phyloP scores from a whole-genome alignment of 2,113 vertebrate genomes.

The Nycticorax nycticorax region DNA sequence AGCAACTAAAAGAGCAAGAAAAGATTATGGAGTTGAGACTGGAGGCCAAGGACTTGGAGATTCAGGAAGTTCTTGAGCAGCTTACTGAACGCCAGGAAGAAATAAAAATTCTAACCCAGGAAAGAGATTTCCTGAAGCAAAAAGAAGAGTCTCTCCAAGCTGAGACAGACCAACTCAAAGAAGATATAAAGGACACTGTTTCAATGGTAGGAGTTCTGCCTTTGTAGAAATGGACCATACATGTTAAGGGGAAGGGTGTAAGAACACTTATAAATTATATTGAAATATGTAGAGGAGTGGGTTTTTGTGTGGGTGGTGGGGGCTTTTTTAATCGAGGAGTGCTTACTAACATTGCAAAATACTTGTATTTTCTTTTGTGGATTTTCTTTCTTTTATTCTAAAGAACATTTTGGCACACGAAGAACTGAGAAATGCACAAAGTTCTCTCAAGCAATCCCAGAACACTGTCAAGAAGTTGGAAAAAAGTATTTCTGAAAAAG shows the following conservation, averaged over 20 bases:
- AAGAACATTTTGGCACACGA: constrained; percentile 75
- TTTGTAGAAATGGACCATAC: neutral
- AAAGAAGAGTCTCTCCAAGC: constrained; percentile 49
- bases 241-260: neutral
- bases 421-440: constrained; percentile 62
- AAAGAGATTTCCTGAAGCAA: constrained; percentile 62
- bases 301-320: neutral
- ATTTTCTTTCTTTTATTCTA: neutral
- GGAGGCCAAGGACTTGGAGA: constrained; percentile 36
- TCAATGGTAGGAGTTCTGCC: constrained; percentile 57
- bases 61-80: constrained; percentile 16
- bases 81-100: constrained; percentile 40
- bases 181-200: constrained; percentile 72
- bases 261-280: neutral
- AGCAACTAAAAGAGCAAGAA: constrained; percentile 59
- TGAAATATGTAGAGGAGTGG: neutral
- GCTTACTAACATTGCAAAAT: neutral
- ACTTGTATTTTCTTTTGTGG: neutral
- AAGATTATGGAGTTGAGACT: neutral
- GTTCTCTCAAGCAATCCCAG: constrained; percentile 59
- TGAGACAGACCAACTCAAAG: constrained; percentile 70
- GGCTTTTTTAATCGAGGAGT: neutral
- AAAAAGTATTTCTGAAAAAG: constrained; percentile 50
- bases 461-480: constrained; percentile 48
- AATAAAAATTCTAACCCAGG: constrained; percentile 43